These are phyloP conservation scores for Cichladusa arquata DNA, from an alignment of 2,113 vertebrate species.

Conservation along the genomic window DNA sequence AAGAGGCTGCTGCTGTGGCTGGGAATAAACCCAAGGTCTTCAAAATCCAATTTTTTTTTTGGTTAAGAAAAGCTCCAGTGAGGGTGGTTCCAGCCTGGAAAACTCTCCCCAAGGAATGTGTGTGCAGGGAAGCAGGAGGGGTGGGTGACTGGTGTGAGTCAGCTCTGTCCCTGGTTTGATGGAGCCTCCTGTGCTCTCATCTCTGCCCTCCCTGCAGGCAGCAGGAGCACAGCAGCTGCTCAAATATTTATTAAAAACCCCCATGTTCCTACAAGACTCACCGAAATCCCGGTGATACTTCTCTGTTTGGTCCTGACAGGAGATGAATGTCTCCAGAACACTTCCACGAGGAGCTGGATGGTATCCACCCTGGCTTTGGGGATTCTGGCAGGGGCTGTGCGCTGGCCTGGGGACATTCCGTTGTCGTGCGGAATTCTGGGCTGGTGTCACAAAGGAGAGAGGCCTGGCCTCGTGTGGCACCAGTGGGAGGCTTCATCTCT, in stretches of 20 bases:
- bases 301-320: not conserved
- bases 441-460: not conserved
- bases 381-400: not conserved
- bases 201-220: not conserved
- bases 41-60: not conserved
- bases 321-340: not conserved
- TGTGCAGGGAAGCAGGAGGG: not conserved
- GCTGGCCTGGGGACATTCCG: not conserved
- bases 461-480: not conserved
- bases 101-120: not conserved
- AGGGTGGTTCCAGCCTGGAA: not conserved
- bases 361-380: not conserved
- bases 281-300: not conserved
- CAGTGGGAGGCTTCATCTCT: not conserved
- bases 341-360: not conserved
- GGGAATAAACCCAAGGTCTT: not conserved
- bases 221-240: not conserved
- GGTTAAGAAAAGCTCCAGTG: not conserved
- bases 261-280: not conserved
- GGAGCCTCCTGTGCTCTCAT: not conserved
- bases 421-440: not conserved
- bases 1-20: not conserved
- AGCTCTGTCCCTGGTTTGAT: not conserved
- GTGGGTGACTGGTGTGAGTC: not conserved
- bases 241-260: not conserved